A percentile compares a stretch with the other conserved stretches of the same genome.
These are phyloP conservation scores for Cossypha caffra DNA, from an alignment of 2,797 vertebrate species.

Conservation along the genomic window DNA sequence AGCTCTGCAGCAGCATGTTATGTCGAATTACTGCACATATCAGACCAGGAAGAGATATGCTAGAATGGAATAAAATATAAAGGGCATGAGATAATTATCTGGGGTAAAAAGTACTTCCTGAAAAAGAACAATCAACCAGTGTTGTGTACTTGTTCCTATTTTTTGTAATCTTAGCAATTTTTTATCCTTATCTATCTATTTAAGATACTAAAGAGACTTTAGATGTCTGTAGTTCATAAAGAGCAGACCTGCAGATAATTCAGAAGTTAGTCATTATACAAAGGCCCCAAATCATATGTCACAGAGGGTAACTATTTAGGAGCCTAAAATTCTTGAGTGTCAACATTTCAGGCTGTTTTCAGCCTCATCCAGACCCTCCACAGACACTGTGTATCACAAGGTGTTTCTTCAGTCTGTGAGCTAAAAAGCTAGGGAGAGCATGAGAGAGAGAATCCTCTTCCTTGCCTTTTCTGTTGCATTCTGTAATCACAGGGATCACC, in stretches of 20 bases:
- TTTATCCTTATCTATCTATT: neutral
- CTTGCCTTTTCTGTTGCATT: fast-evolving
- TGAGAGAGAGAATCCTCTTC: neutral
- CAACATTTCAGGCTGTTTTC: neutral
- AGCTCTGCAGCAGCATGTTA: neutral
- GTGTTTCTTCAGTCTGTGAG: neutral
- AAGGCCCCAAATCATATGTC: neutral
- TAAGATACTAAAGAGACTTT: neutral
- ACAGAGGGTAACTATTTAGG: neutral
- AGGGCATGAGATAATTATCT: neutral
- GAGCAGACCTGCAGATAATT: neutral
- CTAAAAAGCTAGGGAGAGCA: neutral
- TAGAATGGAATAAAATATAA: neutral
- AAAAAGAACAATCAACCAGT: neutral
- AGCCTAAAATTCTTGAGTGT: neutral
- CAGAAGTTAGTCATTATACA: neutral
- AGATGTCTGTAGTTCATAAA: neutral
- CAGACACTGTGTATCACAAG: neutral
- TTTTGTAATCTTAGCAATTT: neutral
- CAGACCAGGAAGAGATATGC: neutral
- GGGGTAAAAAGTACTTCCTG: neutral
- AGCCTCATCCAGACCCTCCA: fast-evolving
- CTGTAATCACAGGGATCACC: neutral
- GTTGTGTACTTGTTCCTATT: neutral
- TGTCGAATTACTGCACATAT: neutral